Conservation (phyloP, 2,888 invertebrate species). For the Gandaritis pyraliata region DNA sequence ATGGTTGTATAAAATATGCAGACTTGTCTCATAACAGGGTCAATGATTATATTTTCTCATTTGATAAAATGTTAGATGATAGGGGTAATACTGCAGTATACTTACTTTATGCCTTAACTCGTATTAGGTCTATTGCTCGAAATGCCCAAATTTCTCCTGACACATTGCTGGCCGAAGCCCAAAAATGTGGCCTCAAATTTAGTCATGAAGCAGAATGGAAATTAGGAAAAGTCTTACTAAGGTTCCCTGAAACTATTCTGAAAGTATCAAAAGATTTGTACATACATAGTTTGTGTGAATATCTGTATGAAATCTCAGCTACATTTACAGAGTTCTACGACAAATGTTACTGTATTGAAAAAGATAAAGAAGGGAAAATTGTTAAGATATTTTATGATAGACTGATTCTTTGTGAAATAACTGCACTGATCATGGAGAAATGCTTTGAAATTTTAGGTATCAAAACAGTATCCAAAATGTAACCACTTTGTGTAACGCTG, state of each 20-base stretch:
- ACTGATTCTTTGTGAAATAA: conserved; percentile 95
- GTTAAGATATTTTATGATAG: conserved; percentile 93
- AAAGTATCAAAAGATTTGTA: conserved; percentile 92
- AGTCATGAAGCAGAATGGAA: conserved; percentile 98
- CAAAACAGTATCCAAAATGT: conserved; percentile 96
- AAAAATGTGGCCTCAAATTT: conserved; percentile 86
- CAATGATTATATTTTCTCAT: conserved; percentile 98
- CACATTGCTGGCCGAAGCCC: conserved; percentile 85
- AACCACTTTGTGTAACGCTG: conserved; percentile 57
- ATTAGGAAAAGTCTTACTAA: conserved; percentile 92
- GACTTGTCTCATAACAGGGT: conserved; percentile 97
- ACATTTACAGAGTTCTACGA: conserved; percentile 99
- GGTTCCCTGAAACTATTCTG: conserved; percentile 94
- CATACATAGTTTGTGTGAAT: conserved; percentile 96
- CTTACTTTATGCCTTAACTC: conserved; percentile 95
- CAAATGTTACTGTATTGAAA: conserved; percentile 98
- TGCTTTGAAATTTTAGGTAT: conserved; percentile 97
- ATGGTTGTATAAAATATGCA: conserved; percentile 99
- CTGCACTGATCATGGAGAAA: conserved; percentile 93
- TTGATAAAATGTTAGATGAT: conserved; percentile 99
- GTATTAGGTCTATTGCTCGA: conserved; percentile 95
- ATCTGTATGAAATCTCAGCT: conserved; percentile 96
- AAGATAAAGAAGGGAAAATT: conserved; percentile 92
- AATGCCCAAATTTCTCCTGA: conserved; percentile 88
- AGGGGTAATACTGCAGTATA: conserved; percentile 99